Evolutionary conservation across 2,888 invertebrate genomes (phyloP), one percentile per base, ranked within the genome.

Genomic region (Germaria angustata): DNA sequence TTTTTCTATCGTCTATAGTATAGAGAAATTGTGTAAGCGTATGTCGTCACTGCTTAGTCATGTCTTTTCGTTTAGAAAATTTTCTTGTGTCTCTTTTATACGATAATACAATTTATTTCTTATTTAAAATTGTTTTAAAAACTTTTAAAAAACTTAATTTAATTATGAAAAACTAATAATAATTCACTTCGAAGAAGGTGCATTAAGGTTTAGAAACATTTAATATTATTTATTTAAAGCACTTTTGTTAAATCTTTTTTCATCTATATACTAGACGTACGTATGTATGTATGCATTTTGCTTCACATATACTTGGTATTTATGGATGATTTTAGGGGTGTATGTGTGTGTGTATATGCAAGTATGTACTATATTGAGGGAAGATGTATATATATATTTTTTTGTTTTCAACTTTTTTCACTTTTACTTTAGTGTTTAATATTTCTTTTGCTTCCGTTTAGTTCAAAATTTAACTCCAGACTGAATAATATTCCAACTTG

Each of bases 1-100:
- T 71, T n/a, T 69, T 66, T 79, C 61, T 80, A 41, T 46, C 81
- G 66, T 86, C 86, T 88, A 84, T 85, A 85, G 87, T 88, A 87
- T 88, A 87, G 87, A 88, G 86, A 88, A 88, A 88, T 90, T 88
- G 88, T 89, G 86, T 89, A 88, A 88, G 88, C 87, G 85, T 84
- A 87, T 88, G 87, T 86, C 89, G 89, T 89, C 90, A 89, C 89
- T 89, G 88, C 85, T 89, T 89, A 89, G 89, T 89, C 89, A 89
- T 89, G 86, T 81, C 15, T 87, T 86, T 86, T 72, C 59, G 81
- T 76, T 80, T 73, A 79, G 79, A 24, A 36, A 51, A 80, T 71
- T 63, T 44, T 84, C 66, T 84, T 59, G 78, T 69, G n/a, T 34
- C 17, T 51, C 51, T 73, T 55, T 44, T 36, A 73, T 80, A 80